Base-by-base conservation (phyloP, 2,113 vertebrate genomes). In the Panthera tigris region DNA sequence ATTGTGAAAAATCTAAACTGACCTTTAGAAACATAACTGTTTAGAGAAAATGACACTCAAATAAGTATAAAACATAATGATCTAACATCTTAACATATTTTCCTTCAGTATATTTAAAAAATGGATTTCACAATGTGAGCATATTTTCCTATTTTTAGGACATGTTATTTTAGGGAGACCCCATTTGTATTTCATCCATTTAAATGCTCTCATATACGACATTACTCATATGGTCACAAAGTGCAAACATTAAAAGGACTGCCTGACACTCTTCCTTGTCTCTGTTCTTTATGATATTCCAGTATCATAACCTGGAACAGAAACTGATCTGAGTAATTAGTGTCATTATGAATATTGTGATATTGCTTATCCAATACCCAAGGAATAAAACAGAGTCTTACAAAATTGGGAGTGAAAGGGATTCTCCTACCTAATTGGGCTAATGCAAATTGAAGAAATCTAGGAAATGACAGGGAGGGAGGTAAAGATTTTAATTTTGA, bases 1-100 rank as follows among this genome's bases (percentile, higher is more conserved):
- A 55, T 93, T 90, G 52, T 97, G 55, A 98, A 71, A 92, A 97
- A 90, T 89, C 36, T 96, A 25, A 88, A 80, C 15, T 78, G 31
- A 83, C 10, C 2, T 88, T 81, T 73, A n/a, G n/a, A 92, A 94
- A 73, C 15, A 78, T 57, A 76, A 33, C 3, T 45, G 66, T 48
- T 83, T 55, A 57, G 19, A 71, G 23, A 93, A 95, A 89, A 82
- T 29, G 25, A 73, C 90, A 27, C 27, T 88, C 4, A 82, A 69
- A 52, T 23, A 97, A 55, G 1, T 13, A 36, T n/a, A 25, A 31
- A 10, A 81, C 31, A 73, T 57, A 82, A 80, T 15, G 15, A 87
- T 84, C 25, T 89, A 89, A 83, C 31, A 50, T 48, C 27, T 50
- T 78, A 85, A 91, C 12, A 45, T 73, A 66, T 41, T 91, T 95